Evolutionary conservation across 2,113 vertebrate genomes (phyloP).

Genomic region (Polypterus senegalus): DNA sequence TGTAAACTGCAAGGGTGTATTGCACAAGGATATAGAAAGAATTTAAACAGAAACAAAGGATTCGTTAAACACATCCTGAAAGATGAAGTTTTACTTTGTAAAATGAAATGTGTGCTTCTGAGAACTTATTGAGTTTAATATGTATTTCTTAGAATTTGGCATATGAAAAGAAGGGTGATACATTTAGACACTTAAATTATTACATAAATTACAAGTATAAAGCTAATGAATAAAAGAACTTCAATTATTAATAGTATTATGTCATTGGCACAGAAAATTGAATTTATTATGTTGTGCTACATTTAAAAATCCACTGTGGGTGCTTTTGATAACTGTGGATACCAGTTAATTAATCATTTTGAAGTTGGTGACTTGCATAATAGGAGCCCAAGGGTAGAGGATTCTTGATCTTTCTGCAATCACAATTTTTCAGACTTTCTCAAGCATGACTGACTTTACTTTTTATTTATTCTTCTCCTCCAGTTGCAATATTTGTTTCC

Average conservation of each 20-base stretch:
- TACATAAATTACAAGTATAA: slow-evolving; percentile 5
- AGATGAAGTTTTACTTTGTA: too few species aligned
- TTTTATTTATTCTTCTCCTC: background rate
- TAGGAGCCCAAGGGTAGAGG: slow-evolving; percentile 3
- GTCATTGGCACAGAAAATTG: slow-evolving; percentile 28
- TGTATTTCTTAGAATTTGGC: too few species aligned
- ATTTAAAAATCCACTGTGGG: slow-evolving; percentile 5
- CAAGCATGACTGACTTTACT: background rate
- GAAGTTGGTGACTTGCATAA: slow-evolving; percentile 7
- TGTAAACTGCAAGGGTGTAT: too few species aligned
- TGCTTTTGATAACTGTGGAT: slow-evolving; percentile 9
- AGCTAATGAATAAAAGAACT: slow-evolving; percentile 32
- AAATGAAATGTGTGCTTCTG: too few species aligned
- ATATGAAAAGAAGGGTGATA: too few species aligned
- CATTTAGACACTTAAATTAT: too few species aligned
- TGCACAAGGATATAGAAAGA: too few species aligned
- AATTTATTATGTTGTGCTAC: slow-evolving; percentile 31
- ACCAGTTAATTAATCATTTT: slow-evolving; percentile 10
- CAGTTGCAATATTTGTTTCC: background rate
- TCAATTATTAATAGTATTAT: slow-evolving; percentile 37
- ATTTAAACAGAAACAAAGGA: too few species aligned
- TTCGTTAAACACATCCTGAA: too few species aligned
- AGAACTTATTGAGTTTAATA: too few species aligned
- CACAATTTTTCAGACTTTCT: background rate
- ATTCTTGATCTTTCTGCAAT: background rate